Conservation (phyloP, 2,888 invertebrate species). For the Sphecodes monilicornis region DNA sequence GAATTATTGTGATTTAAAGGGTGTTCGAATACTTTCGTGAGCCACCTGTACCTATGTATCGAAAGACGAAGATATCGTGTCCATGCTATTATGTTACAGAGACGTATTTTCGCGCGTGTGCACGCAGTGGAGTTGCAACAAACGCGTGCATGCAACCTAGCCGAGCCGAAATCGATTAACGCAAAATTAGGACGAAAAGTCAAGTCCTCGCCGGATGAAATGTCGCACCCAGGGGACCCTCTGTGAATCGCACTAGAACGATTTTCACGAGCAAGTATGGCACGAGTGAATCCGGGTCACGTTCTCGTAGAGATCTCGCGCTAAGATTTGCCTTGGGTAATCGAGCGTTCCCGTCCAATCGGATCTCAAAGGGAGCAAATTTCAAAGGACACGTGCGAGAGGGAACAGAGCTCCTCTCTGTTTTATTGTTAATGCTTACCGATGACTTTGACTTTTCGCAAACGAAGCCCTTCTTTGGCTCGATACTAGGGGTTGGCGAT, state of each 20-base stretch:
- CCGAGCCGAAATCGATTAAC: slow-evolving; percentile 65
- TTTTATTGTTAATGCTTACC: not conserved
- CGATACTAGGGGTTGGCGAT: too few relatives aligned
- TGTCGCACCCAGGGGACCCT: slow-evolving; percentile 46
- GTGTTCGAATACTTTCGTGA: too few relatives aligned
- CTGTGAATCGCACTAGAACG: slow-evolving; percentile 28
- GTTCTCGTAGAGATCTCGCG: slow-evolving; percentile 7
- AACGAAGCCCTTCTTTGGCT: not conserved
- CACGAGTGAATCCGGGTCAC: slow-evolving; percentile 42
- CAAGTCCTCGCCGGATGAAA: slow-evolving; percentile 62
- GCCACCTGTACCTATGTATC: too few relatives aligned
- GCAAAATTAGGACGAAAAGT: slow-evolving; percentile 70
- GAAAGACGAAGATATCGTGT: not conserved
- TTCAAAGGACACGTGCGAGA: not conserved
- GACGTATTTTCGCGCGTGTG: slow-evolving; percentile 26
- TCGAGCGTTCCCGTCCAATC: slow-evolving; percentile 30
- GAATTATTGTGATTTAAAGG: too few relatives aligned
- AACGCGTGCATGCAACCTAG: slow-evolving; percentile 48
- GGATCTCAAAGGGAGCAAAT: slow-evolving; percentile 22
- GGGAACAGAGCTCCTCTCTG: not conserved
- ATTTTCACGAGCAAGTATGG: slow-evolving; percentile 48
- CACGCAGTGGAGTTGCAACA: not conserved
- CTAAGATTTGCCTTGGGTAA: slow-evolving; percentile 27
- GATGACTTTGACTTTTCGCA: not conserved
- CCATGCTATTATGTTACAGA: too few relatives aligned